phyloP scores from a whole-genome alignment of 2,888 invertebrate species.

The Apotomis turbidana region DNA sequence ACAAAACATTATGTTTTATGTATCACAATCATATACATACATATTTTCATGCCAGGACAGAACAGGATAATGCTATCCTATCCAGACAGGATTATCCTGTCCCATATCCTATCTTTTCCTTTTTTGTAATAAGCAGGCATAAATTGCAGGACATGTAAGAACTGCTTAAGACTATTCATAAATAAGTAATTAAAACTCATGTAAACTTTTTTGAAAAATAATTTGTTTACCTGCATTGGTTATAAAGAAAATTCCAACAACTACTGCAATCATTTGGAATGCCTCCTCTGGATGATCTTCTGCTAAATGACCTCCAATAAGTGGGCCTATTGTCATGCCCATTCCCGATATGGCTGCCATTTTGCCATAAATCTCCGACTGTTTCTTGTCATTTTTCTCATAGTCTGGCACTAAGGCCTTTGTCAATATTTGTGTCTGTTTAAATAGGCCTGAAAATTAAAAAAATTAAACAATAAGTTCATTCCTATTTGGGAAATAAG shows the following conservation, averaged over 20 bases:
- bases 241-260: slow-evolving; percentile 80
- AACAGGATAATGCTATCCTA: too few relatives aligned
- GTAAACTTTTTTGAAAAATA: neutral
- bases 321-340: slow-evolving; percentile 88
- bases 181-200: too few relatives aligned
- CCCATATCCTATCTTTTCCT: too few relatives aligned
- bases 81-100: too few relatives aligned
- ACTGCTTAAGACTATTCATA: too few relatives aligned
- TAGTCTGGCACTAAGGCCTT: slow-evolving; percentile 87
- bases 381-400: slow-evolving; percentile 74
- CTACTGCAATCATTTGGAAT: slow-evolving; percentile 76
- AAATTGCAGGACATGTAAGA: too few relatives aligned
- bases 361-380: slow-evolving; percentile 85
- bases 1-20: neutral
- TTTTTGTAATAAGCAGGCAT: too few relatives aligned
- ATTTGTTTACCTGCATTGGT: slow-evolving; percentile 28
- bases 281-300: slow-evolving; percentile 81
- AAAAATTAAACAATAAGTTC: neutral
- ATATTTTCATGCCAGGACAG: neutral
- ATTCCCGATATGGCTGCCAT: slow-evolving; percentile 87
- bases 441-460: slow-evolving; percentile 83
- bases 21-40: neutral
- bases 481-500: too few relatives aligned
- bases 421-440: slow-evolving; percentile 88
- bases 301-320: slow-evolving; percentile 86